Evolutionary conservation across 2,113 vertebrate genomes (phyloP).

Genomic region (Trogon surrucura): DNA sequence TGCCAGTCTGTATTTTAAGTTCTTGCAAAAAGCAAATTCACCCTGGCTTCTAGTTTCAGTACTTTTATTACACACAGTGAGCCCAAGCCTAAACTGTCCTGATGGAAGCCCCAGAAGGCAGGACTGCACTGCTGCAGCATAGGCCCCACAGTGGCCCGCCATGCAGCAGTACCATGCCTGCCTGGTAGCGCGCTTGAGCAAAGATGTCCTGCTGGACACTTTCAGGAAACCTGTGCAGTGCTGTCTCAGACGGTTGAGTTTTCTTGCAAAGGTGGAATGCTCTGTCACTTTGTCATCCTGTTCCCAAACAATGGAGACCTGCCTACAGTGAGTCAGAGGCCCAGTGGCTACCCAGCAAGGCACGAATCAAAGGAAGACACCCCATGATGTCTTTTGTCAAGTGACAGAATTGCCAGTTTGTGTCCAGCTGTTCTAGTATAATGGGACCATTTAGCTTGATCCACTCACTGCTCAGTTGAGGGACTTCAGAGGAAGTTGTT

Average conservation of each 20-base stretch:
- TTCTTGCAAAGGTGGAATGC: neutral
- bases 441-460: neutral
- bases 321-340: neutral
- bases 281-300: neutral
- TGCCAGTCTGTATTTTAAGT: neutral
- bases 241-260: neutral
- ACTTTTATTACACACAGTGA: neutral
- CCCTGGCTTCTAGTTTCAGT: neutral
- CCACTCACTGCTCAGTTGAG: neutral
- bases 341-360: neutral
- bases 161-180: neutral
- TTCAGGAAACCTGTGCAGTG: neutral
- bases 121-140: neutral
- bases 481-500: neutral
- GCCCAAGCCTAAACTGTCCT: neutral
- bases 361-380: neutral
- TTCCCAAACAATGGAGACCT: neutral
- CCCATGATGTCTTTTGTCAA: neutral
- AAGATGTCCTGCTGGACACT: neutral
- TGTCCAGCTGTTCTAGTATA: neutral
- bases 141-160: neutral
- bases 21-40: conserved; percentile 12
- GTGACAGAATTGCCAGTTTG: fast-evolving
- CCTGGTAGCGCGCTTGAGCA: neutral
- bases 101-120: neutral